These are phyloP conservation scores for Pyralis farinalis DNA, from an alignment of 2,888 invertebrate genomes.

Conservation along the genomic window DNA sequence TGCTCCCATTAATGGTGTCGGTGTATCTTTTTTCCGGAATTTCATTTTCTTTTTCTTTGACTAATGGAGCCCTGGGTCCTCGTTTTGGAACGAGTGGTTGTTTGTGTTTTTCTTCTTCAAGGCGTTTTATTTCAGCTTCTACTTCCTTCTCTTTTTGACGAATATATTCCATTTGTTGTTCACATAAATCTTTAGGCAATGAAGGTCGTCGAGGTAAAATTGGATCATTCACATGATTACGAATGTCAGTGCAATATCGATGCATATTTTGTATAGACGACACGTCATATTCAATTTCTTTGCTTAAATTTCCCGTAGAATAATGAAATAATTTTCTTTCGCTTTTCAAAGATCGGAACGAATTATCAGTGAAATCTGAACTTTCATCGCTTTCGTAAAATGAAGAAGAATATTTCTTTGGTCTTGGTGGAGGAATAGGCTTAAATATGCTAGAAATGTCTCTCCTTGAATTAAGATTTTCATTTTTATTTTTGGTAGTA, in stretches of 20 bases:
- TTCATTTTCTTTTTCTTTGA: slow-evolving; percentile 51
- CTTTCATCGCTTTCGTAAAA: slow-evolving; percentile 70
- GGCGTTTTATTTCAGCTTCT: slow-evolving; percentile 82
- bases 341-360: slow-evolving; percentile 56
- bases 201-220: slow-evolving; percentile 74
- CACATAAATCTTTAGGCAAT: slow-evolving; percentile 83
- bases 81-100: slow-evolving; percentile 25
- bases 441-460: slow-evolving; percentile 39
- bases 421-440: slow-evolving; percentile 64
- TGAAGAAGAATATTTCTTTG: slow-evolving; percentile 55
- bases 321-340: slow-evolving; percentile 66
- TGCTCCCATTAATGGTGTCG: slow-evolving; percentile 46
- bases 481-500: slow-evolving; percentile 25
- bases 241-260: slow-evolving; percentile 48
- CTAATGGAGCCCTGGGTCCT: slow-evolving; percentile 61
- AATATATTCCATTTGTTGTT: slow-evolving; percentile 84
- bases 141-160: slow-evolving; percentile 85
- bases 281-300: slow-evolving; percentile 71
- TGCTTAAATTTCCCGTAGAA: slow-evolving; percentile 67
- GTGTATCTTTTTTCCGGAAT: slow-evolving; percentile 11
- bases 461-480: slow-evolving; percentile 19
- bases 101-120: slow-evolving; percentile 79
- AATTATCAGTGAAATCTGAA: slow-evolving; percentile 62
- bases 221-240: slow-evolving; percentile 35
- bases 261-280: slow-evolving; percentile 74